Percentiles rank a stretch among this genome's conserved stretches.
Evolutionary conservation across 2,113 vertebrate genomes (phyloP).

Genomic region (human): GRCh38 chr3:184297001-184297500

Average conservation of each 20-base stretch:
- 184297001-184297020: too few species aligned
- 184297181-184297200: background rate
- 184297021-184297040: too few species aligned
- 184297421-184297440: background rate
- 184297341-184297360: background rate
- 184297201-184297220: constrained; percentile 27
- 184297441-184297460: background rate
- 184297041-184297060: too few species aligned
- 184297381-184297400: background rate
- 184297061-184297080: too few species aligned
- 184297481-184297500: background rate
- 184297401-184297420: background rate
- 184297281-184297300: background rate
- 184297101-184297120: too few species aligned
- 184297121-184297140: too few species aligned
- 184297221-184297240: background rate
- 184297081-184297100: too few species aligned
- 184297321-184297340: background rate
- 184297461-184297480: background rate
- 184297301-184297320: background rate
- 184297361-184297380: constrained; percentile 19
- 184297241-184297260: background rate
- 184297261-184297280: background rate
- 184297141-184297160: background rate
- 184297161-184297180: constrained; percentile 8